Conservation (phyloP, 2,113 vertebrate species). For the Anguilla rostrata region DNA sequence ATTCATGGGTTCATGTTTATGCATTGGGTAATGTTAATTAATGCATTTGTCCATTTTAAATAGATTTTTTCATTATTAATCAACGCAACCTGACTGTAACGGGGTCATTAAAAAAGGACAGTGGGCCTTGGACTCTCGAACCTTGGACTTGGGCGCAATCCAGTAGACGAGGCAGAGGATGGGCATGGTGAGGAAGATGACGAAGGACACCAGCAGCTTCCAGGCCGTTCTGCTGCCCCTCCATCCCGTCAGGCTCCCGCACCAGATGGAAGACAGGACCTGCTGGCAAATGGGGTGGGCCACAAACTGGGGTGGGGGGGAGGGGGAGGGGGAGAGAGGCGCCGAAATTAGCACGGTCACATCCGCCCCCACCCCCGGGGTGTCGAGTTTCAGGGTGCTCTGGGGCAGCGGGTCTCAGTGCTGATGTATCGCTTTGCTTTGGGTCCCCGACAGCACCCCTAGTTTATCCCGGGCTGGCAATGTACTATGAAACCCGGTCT, state of each 20-base stretch:
- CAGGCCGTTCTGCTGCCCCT: conserved; percentile 79
- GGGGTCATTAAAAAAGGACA: not conserved
- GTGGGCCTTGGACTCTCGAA: conserved; percentile 38
- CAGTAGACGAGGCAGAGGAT: conserved; percentile 83
- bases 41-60: no score
- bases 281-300: conserved; percentile 91
- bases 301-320: conserved; percentile 72
- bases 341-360: not conserved
- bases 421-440: not conserved
- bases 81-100: no score
- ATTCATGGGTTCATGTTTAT: no score
- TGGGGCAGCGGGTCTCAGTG: not conserved
- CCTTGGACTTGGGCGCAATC: conserved; percentile 85
- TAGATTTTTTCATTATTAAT: no score
- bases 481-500: not conserved
- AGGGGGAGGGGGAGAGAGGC: not conserved
- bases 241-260: conserved; percentile 81
- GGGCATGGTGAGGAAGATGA: conserved; percentile 86
- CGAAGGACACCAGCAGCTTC: conserved; percentile 79
- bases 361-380: not conserved
- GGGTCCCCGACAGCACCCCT: not conserved
- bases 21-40: no score
- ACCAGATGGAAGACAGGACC: conserved; percentile 90
- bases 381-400: not conserved
- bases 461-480: not conserved